Evolutionary conservation across 35 echinoderm and acorn worm genomes (phyloP).

Genomic region (Acanthaster planci): DNA sequence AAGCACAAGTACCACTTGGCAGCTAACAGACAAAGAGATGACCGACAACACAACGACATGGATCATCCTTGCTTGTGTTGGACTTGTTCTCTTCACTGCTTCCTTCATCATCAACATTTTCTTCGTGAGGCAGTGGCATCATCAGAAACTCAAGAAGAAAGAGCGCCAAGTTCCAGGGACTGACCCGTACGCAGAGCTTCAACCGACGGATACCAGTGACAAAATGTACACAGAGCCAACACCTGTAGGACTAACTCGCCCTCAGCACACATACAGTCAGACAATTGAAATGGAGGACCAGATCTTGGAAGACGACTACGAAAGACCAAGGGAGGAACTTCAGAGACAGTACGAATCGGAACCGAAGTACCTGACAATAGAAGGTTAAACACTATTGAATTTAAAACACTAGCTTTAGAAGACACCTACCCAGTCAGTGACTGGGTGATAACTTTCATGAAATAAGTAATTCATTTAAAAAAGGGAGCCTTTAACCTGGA

Average conservation of each 20-base stretch:
- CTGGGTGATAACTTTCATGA: too few species aligned
- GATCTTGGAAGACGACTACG: not conserved
- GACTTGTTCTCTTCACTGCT: not conserved
- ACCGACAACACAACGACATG: not conserved
- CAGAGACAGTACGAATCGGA: not conserved
- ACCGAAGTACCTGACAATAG: too few species aligned
- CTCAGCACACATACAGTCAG: not conserved
- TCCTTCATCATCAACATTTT: not conserved
- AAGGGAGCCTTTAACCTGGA: too few species aligned
- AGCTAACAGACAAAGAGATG: too few species aligned
- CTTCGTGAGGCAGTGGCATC: not conserved
- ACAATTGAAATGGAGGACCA: not conserved
- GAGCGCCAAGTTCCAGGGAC: not conserved
- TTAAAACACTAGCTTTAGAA: too few species aligned
- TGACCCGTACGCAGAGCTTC: not conserved
- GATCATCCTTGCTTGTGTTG: not conserved
- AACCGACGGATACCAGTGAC: not conserved
- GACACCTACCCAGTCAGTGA: too few species aligned
- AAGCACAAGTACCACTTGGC: too few species aligned
- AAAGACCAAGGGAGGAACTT: not conserved
- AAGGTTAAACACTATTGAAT: too few species aligned
- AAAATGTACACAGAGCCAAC: not conserved
- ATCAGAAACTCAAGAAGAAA: not conserved
- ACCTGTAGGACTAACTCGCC: not conserved
- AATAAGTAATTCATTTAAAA: too few species aligned